Base-by-base conservation (phyloP, 2,888 invertebrate genomes). In the Drosophila mettleri region DNA sequence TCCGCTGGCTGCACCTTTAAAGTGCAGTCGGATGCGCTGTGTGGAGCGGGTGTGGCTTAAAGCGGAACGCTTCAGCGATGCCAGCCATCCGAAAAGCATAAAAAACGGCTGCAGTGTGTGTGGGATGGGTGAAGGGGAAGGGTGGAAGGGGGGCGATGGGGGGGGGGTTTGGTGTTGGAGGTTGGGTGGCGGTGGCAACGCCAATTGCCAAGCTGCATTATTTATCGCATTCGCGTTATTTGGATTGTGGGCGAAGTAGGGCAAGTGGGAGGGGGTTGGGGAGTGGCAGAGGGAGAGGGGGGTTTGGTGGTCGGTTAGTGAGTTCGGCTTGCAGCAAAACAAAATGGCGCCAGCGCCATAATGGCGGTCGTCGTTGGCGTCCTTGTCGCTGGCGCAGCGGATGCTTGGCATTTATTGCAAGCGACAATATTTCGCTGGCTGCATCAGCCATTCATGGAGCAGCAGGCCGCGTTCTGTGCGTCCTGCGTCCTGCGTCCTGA, bases 361-460 rank as follows among this genome's bases (percentile, higher is more conserved):
- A 83, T 83, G 80, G 80, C 76, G 83, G 76, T 71, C 67, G 68
- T 57, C 57, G 76, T 43, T 69, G 69, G 69, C 48, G 66, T 63
- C 68, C 64, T 64, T 65, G 74, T 67, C 63, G 66, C 51, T 77
- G 86, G 77, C 81, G 79, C 86, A 84, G 72, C 84, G 86, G 85
- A 88, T 83, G 86, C 74, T 83, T 85, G 85, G 83, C 86, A 86
- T 88, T 87, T 87, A 88, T 86, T 80, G 80, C 86, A 75, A 80
- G 85, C 86, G 86, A 86, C 86, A 88, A 87, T 85, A 85, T 85
- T 87, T 85, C 71, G 82, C 82, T 82, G 57, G 60, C 69, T 73
- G 74, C 73, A 73, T 34, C 69, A 46, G 68, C 73, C 39, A 52
- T 36, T 63, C 49, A 52, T 38, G 34, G 49, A 33, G 38, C 67